Evolutionary conservation across 2,113 vertebrate genomes (phyloP).

Genomic region (Chiloscyllium plagiosum): DNA sequence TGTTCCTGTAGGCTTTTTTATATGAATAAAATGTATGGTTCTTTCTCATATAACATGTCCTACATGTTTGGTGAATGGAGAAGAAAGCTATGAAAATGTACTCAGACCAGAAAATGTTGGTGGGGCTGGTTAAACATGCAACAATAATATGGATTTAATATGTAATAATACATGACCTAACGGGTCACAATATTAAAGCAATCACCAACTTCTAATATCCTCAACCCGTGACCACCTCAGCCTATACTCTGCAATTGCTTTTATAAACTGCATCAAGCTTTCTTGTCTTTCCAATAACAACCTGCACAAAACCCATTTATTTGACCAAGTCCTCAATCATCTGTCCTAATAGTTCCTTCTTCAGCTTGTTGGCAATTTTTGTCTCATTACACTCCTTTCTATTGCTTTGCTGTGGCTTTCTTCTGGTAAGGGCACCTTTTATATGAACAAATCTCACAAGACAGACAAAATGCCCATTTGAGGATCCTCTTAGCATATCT

Average conservation of each 20-base stretch:
- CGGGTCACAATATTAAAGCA: neutral
- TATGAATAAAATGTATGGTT: neutral
- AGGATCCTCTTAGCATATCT: neutral
- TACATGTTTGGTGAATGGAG: too few species aligned
- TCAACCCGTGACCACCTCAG: neutral
- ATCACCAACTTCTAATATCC: neutral
- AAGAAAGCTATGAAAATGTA: neutral
- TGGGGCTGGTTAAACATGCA: neutral
- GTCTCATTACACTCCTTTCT: neutral
- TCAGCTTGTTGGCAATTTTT: neutral
- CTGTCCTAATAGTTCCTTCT: neutral
- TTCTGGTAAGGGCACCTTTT: neutral
- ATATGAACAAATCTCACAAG: neutral
- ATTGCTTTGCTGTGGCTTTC: neutral
- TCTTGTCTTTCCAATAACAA: neutral
- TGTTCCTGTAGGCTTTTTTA: neutral
- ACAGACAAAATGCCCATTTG: neutral
- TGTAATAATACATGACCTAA: neutral
- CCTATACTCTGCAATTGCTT: neutral
- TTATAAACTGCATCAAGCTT: neutral
- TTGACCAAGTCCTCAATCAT: neutral
- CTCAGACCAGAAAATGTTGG: neutral
- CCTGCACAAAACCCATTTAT: neutral
- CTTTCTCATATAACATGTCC: neutral
- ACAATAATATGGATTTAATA: neutral